A percentile compares a stretch with the other conserved stretches of the same genome.
phyloP scores from a whole-genome alignment of 2,113 vertebrate genomes.

The Aldabrachelys gigantea region DNA sequence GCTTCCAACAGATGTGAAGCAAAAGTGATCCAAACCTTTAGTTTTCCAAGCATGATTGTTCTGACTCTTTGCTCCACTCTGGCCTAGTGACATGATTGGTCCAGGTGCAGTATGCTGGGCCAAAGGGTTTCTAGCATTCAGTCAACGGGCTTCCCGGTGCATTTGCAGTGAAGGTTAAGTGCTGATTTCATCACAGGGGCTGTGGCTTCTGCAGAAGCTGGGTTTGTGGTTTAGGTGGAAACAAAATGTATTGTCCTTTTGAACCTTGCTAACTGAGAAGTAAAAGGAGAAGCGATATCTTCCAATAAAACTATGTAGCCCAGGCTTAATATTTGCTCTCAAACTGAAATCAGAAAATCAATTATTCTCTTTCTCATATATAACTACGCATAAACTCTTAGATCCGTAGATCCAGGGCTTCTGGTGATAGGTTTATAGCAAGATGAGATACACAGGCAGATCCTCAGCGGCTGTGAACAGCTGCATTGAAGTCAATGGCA shows the following conservation, averaged over 20 bases:
- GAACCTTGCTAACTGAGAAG: fast-evolving
- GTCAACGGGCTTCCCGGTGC: fast-evolving
- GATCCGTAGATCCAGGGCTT: not conserved
- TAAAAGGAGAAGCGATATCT: fast-evolving
- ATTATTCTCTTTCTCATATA: not conserved
- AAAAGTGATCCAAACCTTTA: not conserved
- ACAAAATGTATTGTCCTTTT: not conserved
- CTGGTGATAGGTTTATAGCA: not conserved
- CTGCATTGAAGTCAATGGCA: not conserved
- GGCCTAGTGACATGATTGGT: not conserved
- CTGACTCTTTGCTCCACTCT: not conserved
- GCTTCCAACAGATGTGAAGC: not conserved
- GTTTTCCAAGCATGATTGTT: not conserved
- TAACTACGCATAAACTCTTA: not conserved
- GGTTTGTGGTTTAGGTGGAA: not conserved
- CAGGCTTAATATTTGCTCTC: not conserved
- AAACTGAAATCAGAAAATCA: not conserved
- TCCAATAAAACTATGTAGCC: fast-evolving
- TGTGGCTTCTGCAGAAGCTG: fast-evolving
- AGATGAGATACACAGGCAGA: not conserved
- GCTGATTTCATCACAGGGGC: fast-evolving
- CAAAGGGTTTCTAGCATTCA: not conserved
- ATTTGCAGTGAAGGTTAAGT: not conserved
- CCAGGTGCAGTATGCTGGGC: not conserved
- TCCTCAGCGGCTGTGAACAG: not conserved